These are phyloP conservation scores for Jaculus jaculus DNA, from an alignment of 2,113 vertebrate genomes.

Conservation along the genomic window DNA sequence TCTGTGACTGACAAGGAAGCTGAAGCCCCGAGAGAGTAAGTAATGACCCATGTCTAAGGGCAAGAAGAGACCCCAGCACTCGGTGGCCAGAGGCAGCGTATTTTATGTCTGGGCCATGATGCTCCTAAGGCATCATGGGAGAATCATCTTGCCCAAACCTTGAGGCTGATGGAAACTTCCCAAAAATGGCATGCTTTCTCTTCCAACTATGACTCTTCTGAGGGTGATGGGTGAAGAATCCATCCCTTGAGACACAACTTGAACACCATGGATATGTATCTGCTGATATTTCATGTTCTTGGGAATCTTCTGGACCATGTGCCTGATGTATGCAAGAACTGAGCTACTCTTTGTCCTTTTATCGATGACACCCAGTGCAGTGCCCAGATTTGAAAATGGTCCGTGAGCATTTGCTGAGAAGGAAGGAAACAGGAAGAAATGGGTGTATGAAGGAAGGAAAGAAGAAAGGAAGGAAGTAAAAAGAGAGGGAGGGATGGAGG, in stretches of 20 bases:
- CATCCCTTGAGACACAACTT: background rate
- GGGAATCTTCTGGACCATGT: background rate
- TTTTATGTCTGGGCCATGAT: background rate
- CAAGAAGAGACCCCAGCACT: background rate
- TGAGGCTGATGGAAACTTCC: background rate
- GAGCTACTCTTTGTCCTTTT: background rate
- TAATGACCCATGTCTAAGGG: background rate
- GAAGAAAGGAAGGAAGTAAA: fast-evolving
- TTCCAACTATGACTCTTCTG: background rate
- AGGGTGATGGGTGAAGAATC: background rate
- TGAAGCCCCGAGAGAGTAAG: background rate
- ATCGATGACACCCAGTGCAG: background rate
- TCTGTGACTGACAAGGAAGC: background rate
- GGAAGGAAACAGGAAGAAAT: background rate
- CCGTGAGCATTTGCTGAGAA: background rate
- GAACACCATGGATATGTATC: background rate
- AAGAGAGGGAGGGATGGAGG: fast-evolving
- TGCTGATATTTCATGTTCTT: background rate
- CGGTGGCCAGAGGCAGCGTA: background rate
- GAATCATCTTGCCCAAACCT: background rate
- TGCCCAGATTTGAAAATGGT: background rate
- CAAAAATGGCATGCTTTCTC: background rate
- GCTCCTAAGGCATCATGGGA: background rate
- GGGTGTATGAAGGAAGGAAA: no score
- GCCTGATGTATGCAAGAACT: background rate